A percentile compares a stretch with the other conserved stretches of the same genome.
These are phyloP conservation scores for Diadromus collaris DNA, from an alignment of 2,888 invertebrate species.

Conservation along the genomic window DNA sequence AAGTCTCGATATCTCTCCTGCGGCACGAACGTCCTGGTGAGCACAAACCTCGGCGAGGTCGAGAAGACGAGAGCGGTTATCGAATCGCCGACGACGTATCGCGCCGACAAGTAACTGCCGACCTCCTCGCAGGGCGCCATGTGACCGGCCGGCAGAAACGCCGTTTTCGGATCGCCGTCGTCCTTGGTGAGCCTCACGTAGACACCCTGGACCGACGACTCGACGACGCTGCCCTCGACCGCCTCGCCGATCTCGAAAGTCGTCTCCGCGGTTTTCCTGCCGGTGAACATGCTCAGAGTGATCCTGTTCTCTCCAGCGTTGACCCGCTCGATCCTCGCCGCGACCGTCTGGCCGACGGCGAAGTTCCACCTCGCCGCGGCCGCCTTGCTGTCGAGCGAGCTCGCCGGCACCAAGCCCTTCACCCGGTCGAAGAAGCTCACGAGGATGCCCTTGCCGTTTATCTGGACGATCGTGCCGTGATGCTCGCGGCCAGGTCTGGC, in stretches of 20 bases:
- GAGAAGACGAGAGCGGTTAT: slow-evolving; percentile 73
- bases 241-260: slow-evolving; percentile 68
- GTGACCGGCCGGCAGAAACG: slow-evolving; percentile 75
- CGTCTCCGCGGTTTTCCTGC: slow-evolving; percentile 29
- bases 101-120: slow-evolving; percentile 69
- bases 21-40: slow-evolving; percentile 71
- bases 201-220: slow-evolving; percentile 72
- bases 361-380: slow-evolving; percentile 80
- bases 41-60: slow-evolving; percentile 68
- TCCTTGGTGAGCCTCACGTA: slow-evolving; percentile 66
- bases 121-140: slow-evolving; percentile 73
- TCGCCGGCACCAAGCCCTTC: slow-evolving; percentile 81
- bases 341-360: slow-evolving; percentile 83
- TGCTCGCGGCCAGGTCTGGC: slow-evolving; percentile 81
- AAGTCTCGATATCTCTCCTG: slow-evolving; percentile 62
- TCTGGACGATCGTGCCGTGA: slow-evolving; percentile 82
- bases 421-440: slow-evolving; percentile 84
- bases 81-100: slow-evolving; percentile 69
- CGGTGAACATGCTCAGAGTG: slow-evolving; percentile 54
- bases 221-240: slow-evolving; percentile 72
- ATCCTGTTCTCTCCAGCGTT: slow-evolving; percentile 61
- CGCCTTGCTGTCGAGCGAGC: slow-evolving; percentile 76
- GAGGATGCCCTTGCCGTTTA: slow-evolving; percentile 81
- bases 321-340: slow-evolving; percentile 64
- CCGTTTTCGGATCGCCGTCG: slow-evolving; percentile 57